These are phyloP conservation scores for Drosophila diplacantha DNA, from an alignment of 2,888 invertebrate species.

Conservation along the genomic window DNA sequence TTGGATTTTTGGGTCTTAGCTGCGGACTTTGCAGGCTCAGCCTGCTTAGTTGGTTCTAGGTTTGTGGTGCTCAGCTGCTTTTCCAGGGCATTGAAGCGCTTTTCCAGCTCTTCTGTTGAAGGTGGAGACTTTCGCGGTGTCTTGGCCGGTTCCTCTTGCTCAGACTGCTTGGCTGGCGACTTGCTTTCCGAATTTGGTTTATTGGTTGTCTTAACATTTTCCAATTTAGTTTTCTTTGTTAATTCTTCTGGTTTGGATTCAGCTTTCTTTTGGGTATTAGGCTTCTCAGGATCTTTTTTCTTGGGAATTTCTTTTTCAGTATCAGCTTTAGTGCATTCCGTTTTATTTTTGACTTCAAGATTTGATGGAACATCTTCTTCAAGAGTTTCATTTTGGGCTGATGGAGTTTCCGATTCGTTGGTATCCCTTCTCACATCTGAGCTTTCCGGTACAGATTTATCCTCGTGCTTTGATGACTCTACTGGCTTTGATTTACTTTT, in stretches of 20 bases:
- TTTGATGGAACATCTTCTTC: neutral
- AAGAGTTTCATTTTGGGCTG: conserved; percentile 2
- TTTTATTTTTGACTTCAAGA: neutral
- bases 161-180: neutral
- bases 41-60: conserved; percentile 23
- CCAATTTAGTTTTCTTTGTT: neutral
- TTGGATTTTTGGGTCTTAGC: neutral
- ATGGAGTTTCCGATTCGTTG: neutral
- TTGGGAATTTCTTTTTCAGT: neutral
- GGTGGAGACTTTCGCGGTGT: conserved; percentile 55
- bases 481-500: neutral
- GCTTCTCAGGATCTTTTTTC: conserved; percentile 6
- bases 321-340: neutral
- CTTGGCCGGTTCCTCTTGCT: conserved; percentile 15
- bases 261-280: neutral
- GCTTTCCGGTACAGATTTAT: neutral
- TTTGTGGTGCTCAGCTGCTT: conserved; percentile 56
- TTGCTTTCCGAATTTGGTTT: neutral
- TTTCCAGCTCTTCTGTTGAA: conserved; percentile 72
- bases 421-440: neutral
- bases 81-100: conserved; percentile 72
- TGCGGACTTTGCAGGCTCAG: conserved; percentile 6
- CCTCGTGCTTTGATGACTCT: neutral
- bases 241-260: neutral
- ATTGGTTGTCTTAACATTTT: neutral